These are phyloP conservation scores for Mesoligia furuncula DNA, from an alignment of 2,888 invertebrate genomes.

Conservation along the genomic window DNA sequence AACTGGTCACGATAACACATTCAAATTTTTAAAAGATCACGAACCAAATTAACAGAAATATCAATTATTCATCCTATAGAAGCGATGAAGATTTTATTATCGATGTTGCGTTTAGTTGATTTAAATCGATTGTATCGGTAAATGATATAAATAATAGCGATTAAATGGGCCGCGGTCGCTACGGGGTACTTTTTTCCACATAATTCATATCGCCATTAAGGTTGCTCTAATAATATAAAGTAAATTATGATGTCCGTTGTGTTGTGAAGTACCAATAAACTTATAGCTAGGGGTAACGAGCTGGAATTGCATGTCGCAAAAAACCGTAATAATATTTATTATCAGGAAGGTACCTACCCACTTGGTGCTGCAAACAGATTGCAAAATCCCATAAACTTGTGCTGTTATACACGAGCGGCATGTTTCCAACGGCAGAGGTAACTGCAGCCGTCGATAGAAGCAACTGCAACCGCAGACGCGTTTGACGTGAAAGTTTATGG, in stretches of 20 bases:
- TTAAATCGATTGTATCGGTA: conserved; percentile 64
- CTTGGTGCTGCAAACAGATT: background rate
- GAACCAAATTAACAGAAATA: conserved; percentile 66
- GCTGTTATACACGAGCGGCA: background rate
- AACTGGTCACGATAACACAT: conserved; percentile 73
- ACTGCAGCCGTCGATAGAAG: background rate
- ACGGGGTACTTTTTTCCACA: conserved; percentile 80
- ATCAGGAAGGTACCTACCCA: background rate
- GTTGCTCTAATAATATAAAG: conserved; percentile 83
- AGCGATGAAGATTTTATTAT: conserved; percentile 65
- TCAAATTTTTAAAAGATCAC: conserved; percentile 67
- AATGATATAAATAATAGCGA: conserved; percentile 82
- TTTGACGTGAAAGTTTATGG: background rate
- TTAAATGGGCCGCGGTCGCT: conserved; percentile 81
- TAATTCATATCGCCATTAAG: conserved; percentile 84
- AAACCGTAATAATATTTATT: background rate
- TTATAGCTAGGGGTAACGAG: conserved; percentile 62
- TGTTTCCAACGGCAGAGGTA: background rate
- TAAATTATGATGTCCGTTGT: conserved; percentile 84
- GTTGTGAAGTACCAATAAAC: conserved; percentile 78
- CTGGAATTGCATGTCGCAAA: background rate
- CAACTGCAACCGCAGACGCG: background rate
- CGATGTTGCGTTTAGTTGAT: conserved; percentile 57
- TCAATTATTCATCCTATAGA: conserved; percentile 64
- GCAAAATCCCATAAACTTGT: background rate